Evolutionary conservation across 2,113 vertebrate genomes (phyloP), one percentile per base, ranked within the genome.

Genomic region (Microcebus griseorufus): DNA sequence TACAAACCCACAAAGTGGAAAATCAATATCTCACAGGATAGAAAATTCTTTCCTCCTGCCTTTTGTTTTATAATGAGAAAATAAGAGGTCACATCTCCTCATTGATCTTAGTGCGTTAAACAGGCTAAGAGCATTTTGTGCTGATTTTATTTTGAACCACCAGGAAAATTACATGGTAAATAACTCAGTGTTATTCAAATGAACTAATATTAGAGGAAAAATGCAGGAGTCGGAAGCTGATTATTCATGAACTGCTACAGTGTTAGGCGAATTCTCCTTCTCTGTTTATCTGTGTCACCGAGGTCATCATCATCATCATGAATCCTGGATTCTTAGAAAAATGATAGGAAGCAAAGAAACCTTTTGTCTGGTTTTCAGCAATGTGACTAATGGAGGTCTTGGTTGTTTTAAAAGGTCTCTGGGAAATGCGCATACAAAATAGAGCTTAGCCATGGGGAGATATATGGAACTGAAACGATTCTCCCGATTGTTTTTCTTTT

Each of bases 91-190:
- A 94, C 27, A 73, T 83, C 48, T 96, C 67, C 62, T 97, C 79
- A 69, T 32, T 93, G 72, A 96, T 97, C 64, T 81, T 70, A 55
- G 70, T 91, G 92, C 48, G 72, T 90, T 95, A 83, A 88, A 72
- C 62, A 94, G 69, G 22, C 80, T 95, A 88, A 83, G 87, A 85
- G 34, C 58, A 78, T 97, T 86, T 90, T 87, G 37, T 82, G 53
- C 79, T 94, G 84, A 73, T 72, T 97, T 97, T 96, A 90, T 97
- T 97, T 96, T 95, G 90, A 97, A 87, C 29, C 29, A 93, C 37
- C 39, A 81, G 79, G 90, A 93, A 97, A 96, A 93, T 93, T 90
- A 64, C 69, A 42, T 65, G 51, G 45, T 75, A 95, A 96, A 81
- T 90, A 87, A 83, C 67, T 90, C 53, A 37, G 29, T 89, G 37